Conservation (phyloP, 2,888 invertebrate genomes). For the Ennomos quercinarius region DNA sequence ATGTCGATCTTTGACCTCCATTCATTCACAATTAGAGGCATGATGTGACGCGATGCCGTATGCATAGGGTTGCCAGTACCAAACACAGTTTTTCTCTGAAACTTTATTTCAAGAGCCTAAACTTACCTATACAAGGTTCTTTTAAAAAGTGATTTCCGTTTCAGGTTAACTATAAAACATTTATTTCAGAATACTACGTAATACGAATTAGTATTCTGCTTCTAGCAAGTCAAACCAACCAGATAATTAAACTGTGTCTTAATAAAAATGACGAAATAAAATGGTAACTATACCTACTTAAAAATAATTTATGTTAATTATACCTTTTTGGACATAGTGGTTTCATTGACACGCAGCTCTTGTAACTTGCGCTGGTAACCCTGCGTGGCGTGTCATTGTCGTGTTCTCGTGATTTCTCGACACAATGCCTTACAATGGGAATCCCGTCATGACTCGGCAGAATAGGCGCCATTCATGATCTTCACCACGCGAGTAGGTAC, state of each 20-base stretch:
- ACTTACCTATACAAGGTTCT: no score
- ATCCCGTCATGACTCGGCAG: constrained; percentile 77
- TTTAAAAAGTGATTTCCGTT: no score
- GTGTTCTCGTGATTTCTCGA: constrained; percentile 72
- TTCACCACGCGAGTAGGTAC: constrained; percentile 29
- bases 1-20: constrained; percentile 79
- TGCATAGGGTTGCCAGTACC: constrained; percentile 16
- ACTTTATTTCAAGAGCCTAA: no score
- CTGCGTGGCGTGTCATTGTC: constrained; percentile 59
- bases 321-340: no score
- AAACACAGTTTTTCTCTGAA: no score
- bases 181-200: neutral
- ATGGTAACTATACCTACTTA: no score
- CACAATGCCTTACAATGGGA: constrained; percentile 83
- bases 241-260: no score
- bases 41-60: constrained; percentile 62
- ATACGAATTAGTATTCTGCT: no score
- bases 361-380: constrained; percentile 24
- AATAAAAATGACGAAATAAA: no score
- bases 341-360: no score
- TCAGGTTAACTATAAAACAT: neutral
- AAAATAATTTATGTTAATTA: no score
- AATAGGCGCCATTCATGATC: constrained; percentile 76
- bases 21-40: constrained; percentile 82
- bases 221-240: no score